A percentile compares a stretch with the other conserved stretches of the same genome.
phyloP scores from a whole-genome alignment of 2,797 vertebrate species.

The Psittacula derbiana region DNA sequence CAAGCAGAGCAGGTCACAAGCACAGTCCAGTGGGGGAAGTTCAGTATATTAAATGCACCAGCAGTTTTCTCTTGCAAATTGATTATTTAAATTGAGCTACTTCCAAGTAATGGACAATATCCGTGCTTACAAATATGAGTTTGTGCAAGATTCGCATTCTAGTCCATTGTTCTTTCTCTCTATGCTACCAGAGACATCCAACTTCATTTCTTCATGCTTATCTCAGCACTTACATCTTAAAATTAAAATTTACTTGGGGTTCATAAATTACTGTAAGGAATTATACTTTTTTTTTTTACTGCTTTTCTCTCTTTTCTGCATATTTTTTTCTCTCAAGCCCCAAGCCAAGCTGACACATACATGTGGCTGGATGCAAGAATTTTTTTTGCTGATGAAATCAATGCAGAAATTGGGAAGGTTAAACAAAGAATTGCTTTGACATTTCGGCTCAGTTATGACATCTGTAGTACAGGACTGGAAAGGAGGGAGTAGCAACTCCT shows the following conservation, averaged over 20 bases:
- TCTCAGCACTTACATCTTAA: constrained; percentile 23
- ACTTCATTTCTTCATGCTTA: constrained; percentile 47
- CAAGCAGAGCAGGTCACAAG: constrained; percentile 9
- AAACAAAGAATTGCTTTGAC: background rate
- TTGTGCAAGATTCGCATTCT: constrained; percentile 57
- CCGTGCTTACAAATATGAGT: constrained; percentile 32
- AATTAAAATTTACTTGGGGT: constrained; percentile 19
- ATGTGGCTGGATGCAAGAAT: background rate
- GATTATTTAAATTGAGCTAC: constrained; percentile 69
- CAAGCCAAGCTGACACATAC: background rate
- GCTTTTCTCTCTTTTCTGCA: background rate
- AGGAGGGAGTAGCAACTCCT: background rate
- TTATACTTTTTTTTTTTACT: background rate
- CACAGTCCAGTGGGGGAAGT: constrained; percentile 49
- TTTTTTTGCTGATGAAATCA: background rate
- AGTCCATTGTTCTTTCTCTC: constrained; percentile 29
- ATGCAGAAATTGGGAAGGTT: background rate
- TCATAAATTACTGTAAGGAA: background rate
- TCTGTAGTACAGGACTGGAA: background rate
- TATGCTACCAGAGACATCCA: constrained; percentile 4
- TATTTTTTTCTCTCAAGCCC: background rate
- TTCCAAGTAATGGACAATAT: constrained; percentile 61
- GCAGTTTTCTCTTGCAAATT: constrained; percentile 70
- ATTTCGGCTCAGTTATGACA: background rate
- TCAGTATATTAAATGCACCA: constrained; percentile 69